Conservation (phyloP, 1,140 invertebrate species). For the Papilio machaon region DNA sequence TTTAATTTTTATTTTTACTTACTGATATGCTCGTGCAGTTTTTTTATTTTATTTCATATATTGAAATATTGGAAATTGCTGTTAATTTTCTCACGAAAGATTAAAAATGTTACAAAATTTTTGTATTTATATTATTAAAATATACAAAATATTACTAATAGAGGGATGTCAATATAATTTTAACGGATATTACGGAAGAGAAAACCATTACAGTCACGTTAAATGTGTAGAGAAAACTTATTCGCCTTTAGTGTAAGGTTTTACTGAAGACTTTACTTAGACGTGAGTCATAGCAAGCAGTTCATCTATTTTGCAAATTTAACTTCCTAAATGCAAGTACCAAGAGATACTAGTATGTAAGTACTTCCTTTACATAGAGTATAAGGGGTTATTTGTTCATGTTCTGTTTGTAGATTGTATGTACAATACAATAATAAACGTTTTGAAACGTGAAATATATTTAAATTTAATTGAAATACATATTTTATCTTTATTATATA, state of each 20-base stretch:
- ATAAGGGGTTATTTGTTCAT: neutral
- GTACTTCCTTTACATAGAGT: neutral
- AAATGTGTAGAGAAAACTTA: neutral
- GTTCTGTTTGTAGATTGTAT: neutral
- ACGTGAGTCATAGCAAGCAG: neutral
- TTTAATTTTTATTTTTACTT: neutral
- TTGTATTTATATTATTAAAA: no score
- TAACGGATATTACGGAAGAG: no score
- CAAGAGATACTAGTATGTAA: neutral
- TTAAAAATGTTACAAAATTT: no score
- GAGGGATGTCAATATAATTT: no score
- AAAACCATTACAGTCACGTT: neutral
- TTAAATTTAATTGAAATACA: no score
- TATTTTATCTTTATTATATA: no score
- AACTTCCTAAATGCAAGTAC: slow-evolving; percentile 2
- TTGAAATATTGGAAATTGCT: no score
- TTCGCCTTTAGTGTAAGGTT: neutral
- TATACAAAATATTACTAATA: no score
- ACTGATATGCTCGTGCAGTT: no score
- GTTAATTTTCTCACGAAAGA: no score
- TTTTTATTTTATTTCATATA: no score
- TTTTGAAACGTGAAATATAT: neutral
- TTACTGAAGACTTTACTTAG: neutral
- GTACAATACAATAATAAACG: neutral
- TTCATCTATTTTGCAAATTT: slow-evolving; percentile 14